Conservation (phyloP, 1,140 invertebrate genomes). For the Akabosia matsudoensis region DNA sequence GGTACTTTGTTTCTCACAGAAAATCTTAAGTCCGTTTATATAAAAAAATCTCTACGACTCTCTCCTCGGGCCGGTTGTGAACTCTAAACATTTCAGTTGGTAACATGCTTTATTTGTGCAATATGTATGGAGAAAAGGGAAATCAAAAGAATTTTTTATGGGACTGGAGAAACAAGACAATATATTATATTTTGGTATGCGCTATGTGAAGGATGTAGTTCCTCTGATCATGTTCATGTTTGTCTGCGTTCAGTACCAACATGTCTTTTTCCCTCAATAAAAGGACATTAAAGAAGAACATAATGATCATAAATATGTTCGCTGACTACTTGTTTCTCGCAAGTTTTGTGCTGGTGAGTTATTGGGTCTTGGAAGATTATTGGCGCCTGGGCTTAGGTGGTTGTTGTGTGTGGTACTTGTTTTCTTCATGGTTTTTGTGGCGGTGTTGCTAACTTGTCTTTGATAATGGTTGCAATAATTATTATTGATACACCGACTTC, state of each 20-base stretch:
- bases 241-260: not conserved
- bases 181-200: conserved; percentile 20
- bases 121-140: no score
- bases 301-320: conserved; percentile 24
- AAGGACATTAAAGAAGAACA: conserved; percentile 20
- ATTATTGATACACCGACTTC: not conserved
- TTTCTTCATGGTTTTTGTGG: not conserved
- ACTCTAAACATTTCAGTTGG: no score
- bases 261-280: conserved; percentile 23
- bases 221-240: conserved; percentile 3
- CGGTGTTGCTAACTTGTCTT: conserved; percentile 1
- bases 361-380: conserved; percentile 13
- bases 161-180: conserved; percentile 3
- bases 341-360: conserved; percentile 1
- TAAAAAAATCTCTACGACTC: no score
- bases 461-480: conserved; percentile 13
- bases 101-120: no score
- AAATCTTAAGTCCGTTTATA: no score
- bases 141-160: not conserved
- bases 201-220: conserved; percentile 20
- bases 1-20: no score
- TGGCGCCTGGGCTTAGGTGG: conserved; percentile 10
- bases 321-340: conserved; percentile 15
- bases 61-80: no score
- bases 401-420: not conserved